phyloP scores from a whole-genome alignment of 2,888 invertebrate genomes.

The Syritta pipiens region DNA sequence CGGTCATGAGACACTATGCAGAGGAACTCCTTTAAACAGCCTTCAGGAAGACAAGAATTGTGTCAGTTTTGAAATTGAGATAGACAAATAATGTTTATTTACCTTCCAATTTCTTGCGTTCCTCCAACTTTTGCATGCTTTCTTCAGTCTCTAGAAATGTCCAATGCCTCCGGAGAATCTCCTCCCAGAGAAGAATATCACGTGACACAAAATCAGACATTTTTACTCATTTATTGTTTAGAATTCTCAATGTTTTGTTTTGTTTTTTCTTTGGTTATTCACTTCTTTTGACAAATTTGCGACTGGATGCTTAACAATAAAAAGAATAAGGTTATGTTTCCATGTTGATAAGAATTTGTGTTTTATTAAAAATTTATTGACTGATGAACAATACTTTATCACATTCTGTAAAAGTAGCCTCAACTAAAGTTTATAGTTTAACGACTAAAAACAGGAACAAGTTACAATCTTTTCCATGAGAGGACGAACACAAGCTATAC shows the following conservation, averaged over 20 bases:
- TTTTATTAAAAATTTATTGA: too few species aligned
- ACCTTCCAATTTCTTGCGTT: constrained; percentile 89
- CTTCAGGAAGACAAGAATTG: too few species aligned
- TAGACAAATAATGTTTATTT: constrained; percentile 54
- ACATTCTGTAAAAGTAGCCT: too few species aligned
- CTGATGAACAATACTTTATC: too few species aligned
- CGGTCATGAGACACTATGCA: constrained; percentile 88
- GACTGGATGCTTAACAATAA: constrained; percentile 1
- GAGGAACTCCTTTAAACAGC: constrained; percentile 88
- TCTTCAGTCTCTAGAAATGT: constrained; percentile 90
- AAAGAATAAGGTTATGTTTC: too few species aligned
- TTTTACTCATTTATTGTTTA: constrained; percentile 64
- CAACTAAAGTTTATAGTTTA: too few species aligned
- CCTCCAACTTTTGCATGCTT: constrained; percentile 87
- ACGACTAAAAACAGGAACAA: too few species aligned
- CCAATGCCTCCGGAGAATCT: constrained; percentile 88
- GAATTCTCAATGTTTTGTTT: constrained; percentile 13
- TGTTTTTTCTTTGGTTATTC: constrained; percentile 48
- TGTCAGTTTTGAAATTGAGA: too few species aligned
- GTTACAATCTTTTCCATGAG: too few species aligned
- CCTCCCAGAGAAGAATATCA: constrained; percentile 82
- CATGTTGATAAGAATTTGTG: too few species aligned
- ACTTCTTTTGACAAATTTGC: constrained; percentile 14
- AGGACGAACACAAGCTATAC: too few species aligned
- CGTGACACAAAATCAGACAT: constrained; percentile 80